Base-by-base conservation (phyloP, 2,797 vertebrate genomes). In the Halcyon badia region DNA sequence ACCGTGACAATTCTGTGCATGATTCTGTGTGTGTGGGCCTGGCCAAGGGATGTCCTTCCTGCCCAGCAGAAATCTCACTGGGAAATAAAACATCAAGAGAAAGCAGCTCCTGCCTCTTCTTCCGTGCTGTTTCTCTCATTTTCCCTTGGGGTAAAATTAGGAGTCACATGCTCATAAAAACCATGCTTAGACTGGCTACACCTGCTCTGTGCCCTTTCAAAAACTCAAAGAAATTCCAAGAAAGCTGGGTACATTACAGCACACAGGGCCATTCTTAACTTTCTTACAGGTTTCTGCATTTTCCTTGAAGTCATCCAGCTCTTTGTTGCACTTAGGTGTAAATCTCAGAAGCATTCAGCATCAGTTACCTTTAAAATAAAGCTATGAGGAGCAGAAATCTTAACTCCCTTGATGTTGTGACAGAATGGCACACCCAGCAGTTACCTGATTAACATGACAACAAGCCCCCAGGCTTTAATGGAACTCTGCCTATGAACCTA, bases 391-490 rank as follows among this genome's bases (percentile, higher is more conserved):
- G 78, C 49, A 91, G 56, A 75, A 88, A 78, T 57, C n/a, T 44
- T 6, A 37, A 69, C 11, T 81, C 54, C 69, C 61, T 71, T 83
- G 62, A 42, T 54, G 14, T 35, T 80, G 70, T 73, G 64, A 60
- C 58, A 61, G 75, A 84, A 73, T 10, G 52, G 71, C 76, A 83
- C 28, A 0, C 49, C 65, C 65, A 94, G 72, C 42, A 87, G 68
- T 61, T 85, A 58, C 21, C 61, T 51, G 44, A 61, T 83, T 65
- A 81, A 83, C 42, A 54, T 5, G 26, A 76, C 35, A 85, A n/a
- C n/a, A 92, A 90, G 46, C 76, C 92, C n/a, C 49, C 46, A 58
- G 95, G 91, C 42, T 95, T 62, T 58, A 57, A 52, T 81, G 89
- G 69, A 80, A 35, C 37, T 62, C 6, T 76, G 82, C 79, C 72